A percentile compares a stretch with the other conserved stretches of the same genome.
These are phyloP conservation scores for Melanotaenia duboulayi DNA, from an alignment of 2,113 vertebrate species.

Conservation along the genomic window DNA sequence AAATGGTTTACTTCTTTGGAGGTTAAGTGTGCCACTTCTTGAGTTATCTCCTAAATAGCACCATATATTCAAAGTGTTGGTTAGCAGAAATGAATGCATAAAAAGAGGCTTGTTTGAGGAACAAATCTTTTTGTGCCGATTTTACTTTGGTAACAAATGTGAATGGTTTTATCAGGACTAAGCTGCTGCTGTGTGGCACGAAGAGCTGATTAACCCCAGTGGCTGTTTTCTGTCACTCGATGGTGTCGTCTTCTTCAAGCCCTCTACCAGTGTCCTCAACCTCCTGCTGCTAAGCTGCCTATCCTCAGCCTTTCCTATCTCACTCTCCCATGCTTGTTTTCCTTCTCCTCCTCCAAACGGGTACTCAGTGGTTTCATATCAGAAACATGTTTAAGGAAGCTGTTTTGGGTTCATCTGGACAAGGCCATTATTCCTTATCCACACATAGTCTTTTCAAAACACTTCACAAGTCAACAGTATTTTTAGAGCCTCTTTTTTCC, in stretches of 20 bases:
- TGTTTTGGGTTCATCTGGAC: conserved; percentile 9
- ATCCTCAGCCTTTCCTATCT: conserved; percentile 9
- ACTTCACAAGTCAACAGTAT: conserved; percentile 34
- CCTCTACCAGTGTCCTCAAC: conserved; percentile 28
- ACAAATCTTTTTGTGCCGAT: not conserved
- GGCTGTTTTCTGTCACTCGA: conserved; percentile 36
- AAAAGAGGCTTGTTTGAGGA: not conserved
- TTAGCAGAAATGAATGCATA: not conserved
- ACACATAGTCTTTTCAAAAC: conserved; percentile 6
- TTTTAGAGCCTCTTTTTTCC: conserved; percentile 45
- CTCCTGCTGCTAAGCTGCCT: conserved; percentile 37
- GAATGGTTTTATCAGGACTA: conserved; percentile 1
- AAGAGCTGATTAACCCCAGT: conserved; percentile 44
- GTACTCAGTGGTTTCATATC: conserved; percentile 6
- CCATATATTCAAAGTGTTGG: rapidly evolving
- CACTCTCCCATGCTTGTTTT: conserved; percentile 20
- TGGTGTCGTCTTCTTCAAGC: conserved; percentile 15
- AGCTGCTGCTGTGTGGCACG: conserved; percentile 12
- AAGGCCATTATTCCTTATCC: conserved; percentile 3
- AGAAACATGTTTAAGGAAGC: conserved; percentile 18
- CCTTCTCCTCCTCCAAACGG: conserved; percentile 1
- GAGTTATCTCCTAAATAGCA: conserved; percentile 1
- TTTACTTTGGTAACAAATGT: not conserved
- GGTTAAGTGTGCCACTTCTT: conserved; percentile 27
- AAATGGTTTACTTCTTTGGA: conserved; percentile 18